phyloP scores from a whole-genome alignment of 2,888 invertebrate species.

The Zaprionus lineosus region DNA sequence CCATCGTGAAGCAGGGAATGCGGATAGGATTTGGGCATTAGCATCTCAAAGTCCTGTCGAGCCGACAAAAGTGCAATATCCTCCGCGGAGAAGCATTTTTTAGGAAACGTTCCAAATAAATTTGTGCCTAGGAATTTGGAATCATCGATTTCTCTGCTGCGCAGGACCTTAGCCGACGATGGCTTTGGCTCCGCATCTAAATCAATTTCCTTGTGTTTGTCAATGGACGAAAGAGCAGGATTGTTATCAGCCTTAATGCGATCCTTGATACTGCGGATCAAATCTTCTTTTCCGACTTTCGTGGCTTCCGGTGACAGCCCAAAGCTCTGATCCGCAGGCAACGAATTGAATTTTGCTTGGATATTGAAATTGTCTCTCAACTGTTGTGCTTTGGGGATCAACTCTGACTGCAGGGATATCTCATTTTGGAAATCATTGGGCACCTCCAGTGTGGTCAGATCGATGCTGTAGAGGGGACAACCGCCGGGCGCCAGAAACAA shows the following conservation, averaged over 20 bases:
- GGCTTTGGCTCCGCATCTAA: neutral
- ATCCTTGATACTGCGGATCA: constrained; percentile 37
- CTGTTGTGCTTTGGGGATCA: constrained; percentile 64
- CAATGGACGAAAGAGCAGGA: constrained; percentile 26
- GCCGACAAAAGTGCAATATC: constrained; percentile 78
- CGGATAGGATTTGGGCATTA: constrained; percentile 78
- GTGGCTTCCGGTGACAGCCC: constrained; percentile 5
- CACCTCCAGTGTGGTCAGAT: constrained; percentile 69
- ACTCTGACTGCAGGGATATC: constrained; percentile 68
- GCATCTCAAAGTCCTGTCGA: constrained; percentile 80
- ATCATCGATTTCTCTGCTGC: constrained; percentile 10
- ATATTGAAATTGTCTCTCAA: constrained; percentile 46
- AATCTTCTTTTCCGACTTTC: constrained; percentile 8
- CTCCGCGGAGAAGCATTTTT: constrained; percentile 80
- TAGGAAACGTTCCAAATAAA: constrained; percentile 71
- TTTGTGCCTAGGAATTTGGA: constrained; percentile 80
- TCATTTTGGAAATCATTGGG: constrained; percentile 70
- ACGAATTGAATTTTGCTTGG: constrained; percentile 16
- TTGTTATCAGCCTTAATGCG: constrained; percentile 32
- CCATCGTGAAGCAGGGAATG: constrained; percentile 68
- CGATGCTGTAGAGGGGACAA: constrained; percentile 73
- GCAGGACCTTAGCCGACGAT: neutral
- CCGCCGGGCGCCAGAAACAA: constrained; percentile 70
- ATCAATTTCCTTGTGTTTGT: neutral
- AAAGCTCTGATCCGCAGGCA: constrained; percentile 1